Evolutionary conservation across 2,797 vertebrate genomes (phyloP), one percentile per base, ranked within the genome.

Genomic region (Trematomus bernacchii): DNA sequence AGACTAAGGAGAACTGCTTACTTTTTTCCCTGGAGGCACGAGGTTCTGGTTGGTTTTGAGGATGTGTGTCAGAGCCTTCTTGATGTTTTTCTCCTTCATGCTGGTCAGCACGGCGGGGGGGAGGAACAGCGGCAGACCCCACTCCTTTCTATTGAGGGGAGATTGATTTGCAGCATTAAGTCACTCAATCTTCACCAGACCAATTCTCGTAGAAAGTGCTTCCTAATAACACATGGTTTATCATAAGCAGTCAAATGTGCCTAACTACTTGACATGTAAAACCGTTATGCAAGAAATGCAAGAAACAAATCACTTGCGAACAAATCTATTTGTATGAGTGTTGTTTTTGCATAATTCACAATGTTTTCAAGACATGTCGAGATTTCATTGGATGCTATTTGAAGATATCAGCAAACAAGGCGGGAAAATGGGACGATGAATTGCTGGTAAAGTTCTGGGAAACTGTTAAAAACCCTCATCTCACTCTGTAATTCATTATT

Each of bases 81-180:
- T 99, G 91, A 99, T 98, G 93, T 99, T 99, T 92, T 99, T 99
- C 95, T 99, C 98, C 92, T 99, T 99, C 97, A 99, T 99, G 94
- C 97, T 99, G 95, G 98, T 96, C 93, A 99, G 92, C 87, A 99
- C 97, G 8, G 96, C 96, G 23, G 97, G 97, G 71, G 98, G 98
- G 88, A 99, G 96, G 90, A 99, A 99, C 78, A 97, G 96, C 44
- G 97, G 92, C 90, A 99, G 93, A 90, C 98, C 98, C 98, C 98
- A 99, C 93, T 99, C 98, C 94, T 99, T 99, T 89, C 98, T 99
- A 95, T 66, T 87, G 71, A 83, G 66, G 53, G 58, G 51, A 79
- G 65, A 82, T 66, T 59, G 71, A 75, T 65, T 82, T 37, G 77
- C 9, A 70, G 37, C 18, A 57, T 43, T 46, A 75, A 68, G 23